Percentiles rank a stretch among this genome's conserved stretches.
Conservation (phyloP, 2,113 vertebrate species). For the Anas platyrhynchos region DNA sequence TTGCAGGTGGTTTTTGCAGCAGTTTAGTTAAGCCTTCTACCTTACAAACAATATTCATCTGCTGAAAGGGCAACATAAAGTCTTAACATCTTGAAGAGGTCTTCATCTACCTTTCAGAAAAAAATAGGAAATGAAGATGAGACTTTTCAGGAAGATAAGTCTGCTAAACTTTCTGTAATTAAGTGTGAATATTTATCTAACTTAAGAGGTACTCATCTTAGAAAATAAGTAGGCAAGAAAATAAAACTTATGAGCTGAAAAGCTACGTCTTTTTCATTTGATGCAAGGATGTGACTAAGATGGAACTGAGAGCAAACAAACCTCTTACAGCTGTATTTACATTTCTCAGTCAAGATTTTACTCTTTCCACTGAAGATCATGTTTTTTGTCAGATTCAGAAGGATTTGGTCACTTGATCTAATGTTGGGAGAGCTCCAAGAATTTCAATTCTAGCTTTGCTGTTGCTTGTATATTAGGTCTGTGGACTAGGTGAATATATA, state of each 20-base stretch:
- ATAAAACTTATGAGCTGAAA: neutral
- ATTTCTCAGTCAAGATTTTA: neutral
- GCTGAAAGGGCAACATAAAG: neutral
- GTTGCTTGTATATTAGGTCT: neutral
- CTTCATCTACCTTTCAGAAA: neutral
- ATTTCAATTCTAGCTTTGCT: slow-evolving; percentile 4
- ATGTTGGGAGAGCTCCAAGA: neutral
- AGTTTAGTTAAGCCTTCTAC: neutral
- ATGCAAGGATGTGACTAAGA: neutral
- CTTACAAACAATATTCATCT: neutral
- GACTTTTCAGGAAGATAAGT: neutral
- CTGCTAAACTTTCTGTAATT: neutral
- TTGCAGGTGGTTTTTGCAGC: neutral
- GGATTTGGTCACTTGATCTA: neutral
- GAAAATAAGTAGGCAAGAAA: neutral
- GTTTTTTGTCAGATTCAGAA: neutral
- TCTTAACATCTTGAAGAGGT: neutral
- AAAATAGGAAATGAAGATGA: neutral
- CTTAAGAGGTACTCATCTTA: neutral
- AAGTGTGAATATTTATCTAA: accelerated
- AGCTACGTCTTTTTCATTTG: no score
- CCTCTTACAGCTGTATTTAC: neutral
- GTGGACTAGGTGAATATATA: slow-evolving; percentile 14
- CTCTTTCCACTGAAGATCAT: neutral
- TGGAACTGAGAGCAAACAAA: neutral